Evolutionary conservation across 2,888 invertebrate genomes (phyloP).

Genomic region (Cetonia aurata): DNA sequence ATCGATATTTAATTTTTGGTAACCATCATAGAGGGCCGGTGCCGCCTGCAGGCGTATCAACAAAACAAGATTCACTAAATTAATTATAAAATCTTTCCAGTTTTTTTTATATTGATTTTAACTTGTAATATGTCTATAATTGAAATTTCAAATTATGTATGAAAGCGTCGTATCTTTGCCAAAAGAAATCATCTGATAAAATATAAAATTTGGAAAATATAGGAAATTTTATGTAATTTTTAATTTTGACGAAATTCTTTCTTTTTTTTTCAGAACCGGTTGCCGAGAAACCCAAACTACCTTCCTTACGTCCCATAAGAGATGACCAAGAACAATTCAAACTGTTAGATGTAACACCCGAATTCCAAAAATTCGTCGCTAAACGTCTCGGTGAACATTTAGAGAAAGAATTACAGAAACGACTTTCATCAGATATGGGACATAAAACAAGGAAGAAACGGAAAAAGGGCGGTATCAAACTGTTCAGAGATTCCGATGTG

Average conservation of each 20-base stretch:
- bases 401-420: conserved; percentile 63
- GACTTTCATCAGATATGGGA: conserved; percentile 39
- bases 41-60: too few species aligned
- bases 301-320: conserved; percentile 56
- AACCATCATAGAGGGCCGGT: too few species aligned
- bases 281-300: conserved; percentile 29
- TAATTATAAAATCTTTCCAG: too few species aligned
- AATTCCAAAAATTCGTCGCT: conserved; percentile 69
- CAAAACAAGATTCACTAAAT: too few species aligned
- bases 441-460: conserved; percentile 48
- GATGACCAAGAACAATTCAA: conserved; percentile 69
- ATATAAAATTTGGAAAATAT: too few species aligned
- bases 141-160: too few species aligned
- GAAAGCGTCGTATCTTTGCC: too few species aligned
- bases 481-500: conserved; percentile 66
- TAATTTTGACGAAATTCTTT: conserved; percentile 1
- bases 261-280: background rate
- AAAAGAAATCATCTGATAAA: too few species aligned
- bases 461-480: conserved; percentile 63
- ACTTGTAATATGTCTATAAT: too few species aligned
- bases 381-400: conserved; percentile 69
- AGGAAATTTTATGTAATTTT: too few species aligned
- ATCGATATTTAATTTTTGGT: too few species aligned
- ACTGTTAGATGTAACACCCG: conserved; percentile 68
- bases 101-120: too few species aligned